Conservation (phyloP, 2,888 invertebrate genomes). For the Syrphus vitripennis region DNA sequence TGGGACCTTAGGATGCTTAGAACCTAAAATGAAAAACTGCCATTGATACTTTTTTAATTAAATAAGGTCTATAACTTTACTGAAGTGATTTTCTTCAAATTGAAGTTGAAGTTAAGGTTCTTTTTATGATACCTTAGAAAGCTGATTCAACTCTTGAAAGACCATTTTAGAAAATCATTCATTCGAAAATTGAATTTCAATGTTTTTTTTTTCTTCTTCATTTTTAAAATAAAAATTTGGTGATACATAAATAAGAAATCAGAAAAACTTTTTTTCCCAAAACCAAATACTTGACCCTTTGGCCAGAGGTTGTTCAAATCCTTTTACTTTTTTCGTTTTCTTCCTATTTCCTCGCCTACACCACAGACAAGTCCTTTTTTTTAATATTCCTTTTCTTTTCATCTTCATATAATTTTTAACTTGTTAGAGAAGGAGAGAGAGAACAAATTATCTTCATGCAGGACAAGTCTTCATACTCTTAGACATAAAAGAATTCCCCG, state of each 20-base stretch:
- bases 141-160: too few relatives aligned
- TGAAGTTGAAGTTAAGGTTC: too few relatives aligned
- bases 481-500: constrained; percentile 33
- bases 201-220: too few relatives aligned
- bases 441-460: not conserved
- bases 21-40: too few relatives aligned
- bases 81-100: too few relatives aligned
- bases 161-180: too few relatives aligned
- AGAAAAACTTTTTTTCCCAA: not conserved
- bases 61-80: too few relatives aligned
- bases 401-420: not conserved
- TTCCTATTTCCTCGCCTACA: constrained; percentile 33
- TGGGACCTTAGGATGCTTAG: too few relatives aligned
- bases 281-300: not conserved
- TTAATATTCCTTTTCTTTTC: not conserved
- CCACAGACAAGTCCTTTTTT: constrained; percentile 25
- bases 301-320: not conserved
- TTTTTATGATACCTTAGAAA: too few relatives aligned
- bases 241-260: not conserved
- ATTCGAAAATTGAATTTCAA: too few relatives aligned
- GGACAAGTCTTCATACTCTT: constrained; percentile 41
- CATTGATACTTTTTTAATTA: too few relatives aligned
- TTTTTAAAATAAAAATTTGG: too few relatives aligned
- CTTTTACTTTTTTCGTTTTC: not conserved
- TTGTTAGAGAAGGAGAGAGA: constrained; percentile 24